Base-by-base conservation (phyloP, 2,888 invertebrate genomes). In the Eledona agricola region DNA sequence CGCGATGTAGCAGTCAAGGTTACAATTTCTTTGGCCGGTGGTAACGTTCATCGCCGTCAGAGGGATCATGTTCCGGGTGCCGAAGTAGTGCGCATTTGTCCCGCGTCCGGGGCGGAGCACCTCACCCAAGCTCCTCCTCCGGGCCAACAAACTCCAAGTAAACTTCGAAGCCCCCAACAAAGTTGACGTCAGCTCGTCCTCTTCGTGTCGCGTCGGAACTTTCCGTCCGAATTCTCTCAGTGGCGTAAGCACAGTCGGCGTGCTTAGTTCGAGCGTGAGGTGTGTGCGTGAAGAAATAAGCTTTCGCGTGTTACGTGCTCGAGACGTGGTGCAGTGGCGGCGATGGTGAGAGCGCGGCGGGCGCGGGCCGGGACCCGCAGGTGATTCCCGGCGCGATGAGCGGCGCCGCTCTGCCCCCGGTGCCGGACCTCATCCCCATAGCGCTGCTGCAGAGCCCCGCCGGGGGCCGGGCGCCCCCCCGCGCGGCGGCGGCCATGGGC, bases 401-500 rank as follows among this genome's bases (percentile, higher is more conserved):
- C 72, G 64, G 67, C 67, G 74, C 64, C 58, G 57, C 70, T 62
- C 68, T 72, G 68, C 62, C 65, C 71, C 74, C 77, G 73, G 70
- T 77, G 64, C 75, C 76, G 67, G 77, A 73, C 65, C 67, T 77
- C 47, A 77, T 77, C 58, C 77, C 77, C 47, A 76, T 77, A 57
- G 73, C 67, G 55, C 69, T 75, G 60, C 69, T 71, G 54, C 72
- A 70, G 65, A 65, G 67, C 53, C 60, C 69, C 46, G 57, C 54
- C 57, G 50, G n/a, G n/a, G n/a, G 61, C 58, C 59, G 58, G 62
- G 53, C 57, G 34, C 59, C 69, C 69, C 69, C 66, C 65, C 69
- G 68, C 65, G 67, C 69, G 66, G 67, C 62, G 59, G 72, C 74
- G 73, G 74, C 73, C 74, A 76, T 72, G 73, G 74, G 75, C 65